A percentile compares a stretch with the other conserved stretches of the same genome.
phyloP scores from a whole-genome alignment of 2,797 vertebrate genomes.

The Cynopterus sphinx region DNA sequence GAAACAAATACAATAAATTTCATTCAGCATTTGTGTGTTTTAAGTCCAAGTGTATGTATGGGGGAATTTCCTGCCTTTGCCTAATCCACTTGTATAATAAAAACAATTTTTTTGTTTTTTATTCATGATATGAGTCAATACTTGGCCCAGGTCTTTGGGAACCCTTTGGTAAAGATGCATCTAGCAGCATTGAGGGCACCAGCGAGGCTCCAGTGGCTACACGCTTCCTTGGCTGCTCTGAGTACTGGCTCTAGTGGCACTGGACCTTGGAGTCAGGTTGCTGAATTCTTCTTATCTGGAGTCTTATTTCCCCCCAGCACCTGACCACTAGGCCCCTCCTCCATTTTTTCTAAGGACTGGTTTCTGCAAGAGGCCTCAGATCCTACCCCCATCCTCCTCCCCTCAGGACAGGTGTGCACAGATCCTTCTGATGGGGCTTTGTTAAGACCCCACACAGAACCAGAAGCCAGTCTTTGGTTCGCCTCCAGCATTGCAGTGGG shows the following conservation, averaged over 20 bases:
- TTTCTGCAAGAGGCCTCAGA: constrained; percentile 56
- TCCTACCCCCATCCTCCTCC: not conserved
- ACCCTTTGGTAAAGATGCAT: not conserved
- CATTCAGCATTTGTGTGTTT: not conserved
- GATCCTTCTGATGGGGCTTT: constrained; percentile 17
- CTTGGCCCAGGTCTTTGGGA: not conserved
- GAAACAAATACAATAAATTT: not conserved
- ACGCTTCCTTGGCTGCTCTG: accelerated
- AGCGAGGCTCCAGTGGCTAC: not conserved
- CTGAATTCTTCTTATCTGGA: not conserved
- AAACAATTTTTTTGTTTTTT: not conserved
- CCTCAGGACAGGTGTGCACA: not conserved
- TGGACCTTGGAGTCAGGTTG: not conserved
- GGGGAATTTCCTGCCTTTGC: constrained; percentile 19
- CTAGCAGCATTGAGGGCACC: not conserved
- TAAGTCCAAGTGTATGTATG: not conserved
- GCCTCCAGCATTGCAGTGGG: not conserved
- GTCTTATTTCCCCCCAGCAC: not conserved
- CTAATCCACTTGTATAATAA: not conserved
- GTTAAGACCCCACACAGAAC: not conserved
- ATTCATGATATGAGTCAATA: not conserved
- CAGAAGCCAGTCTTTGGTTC: not conserved
- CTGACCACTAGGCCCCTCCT: constrained; percentile 32
- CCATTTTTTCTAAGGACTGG: constrained; percentile 61
- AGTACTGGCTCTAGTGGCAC: not conserved